Evolutionary conservation across 2,797 vertebrate genomes (phyloP), one percentile per base, ranked within the genome.

Genomic region (Protonibea diacanthus): DNA sequence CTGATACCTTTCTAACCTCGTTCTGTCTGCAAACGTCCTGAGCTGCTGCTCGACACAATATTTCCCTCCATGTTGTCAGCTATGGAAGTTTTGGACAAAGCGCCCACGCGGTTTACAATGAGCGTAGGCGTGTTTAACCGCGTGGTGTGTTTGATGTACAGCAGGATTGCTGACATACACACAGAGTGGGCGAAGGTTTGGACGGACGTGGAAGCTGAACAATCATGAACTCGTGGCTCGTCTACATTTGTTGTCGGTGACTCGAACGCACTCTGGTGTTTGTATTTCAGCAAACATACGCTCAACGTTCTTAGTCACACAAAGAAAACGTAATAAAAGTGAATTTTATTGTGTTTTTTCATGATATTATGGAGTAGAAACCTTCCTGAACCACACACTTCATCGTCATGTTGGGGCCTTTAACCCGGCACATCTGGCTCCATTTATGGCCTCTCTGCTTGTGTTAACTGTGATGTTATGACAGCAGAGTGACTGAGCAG

Each of bases 401-500:
- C 44, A 6, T 40, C 6, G 25, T 76, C 66, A 71, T 60, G 52
- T 72, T 73, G 61, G 60, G 47, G 29, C 18, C 75, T 52, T 20
- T 53, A 65, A 68, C 60, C 42, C 73, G 9, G 65, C 56, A 91
- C 93, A 93, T 93, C 91, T 94, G 94, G 83, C 79, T 88, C 67
- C 83, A 47, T 89, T 93, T 88, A 84, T 21, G 78, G 71, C 69
- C 70, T 76, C 83, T 80, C 71, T 79, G 85, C 82, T 84, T 66
- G 92, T 85, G 89, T 89, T 86, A 69, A 82, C 86, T 64, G 81
- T 74, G 82, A 75, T 93, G 91, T 94, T 94, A 88, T 93, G 92
- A 92, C 90, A 91, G 89, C 78, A 51, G 53, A 86, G 80, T 66
- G 85, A 86, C 80, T 82, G 89, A 74, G 71, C 81, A 86, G 84